Percentiles rank a stretch among this genome's conserved stretches.
These are phyloP conservation scores for Benitochromis conjunctus DNA, from an alignment of 2,113 vertebrate species.

Conservation along the genomic window DNA sequence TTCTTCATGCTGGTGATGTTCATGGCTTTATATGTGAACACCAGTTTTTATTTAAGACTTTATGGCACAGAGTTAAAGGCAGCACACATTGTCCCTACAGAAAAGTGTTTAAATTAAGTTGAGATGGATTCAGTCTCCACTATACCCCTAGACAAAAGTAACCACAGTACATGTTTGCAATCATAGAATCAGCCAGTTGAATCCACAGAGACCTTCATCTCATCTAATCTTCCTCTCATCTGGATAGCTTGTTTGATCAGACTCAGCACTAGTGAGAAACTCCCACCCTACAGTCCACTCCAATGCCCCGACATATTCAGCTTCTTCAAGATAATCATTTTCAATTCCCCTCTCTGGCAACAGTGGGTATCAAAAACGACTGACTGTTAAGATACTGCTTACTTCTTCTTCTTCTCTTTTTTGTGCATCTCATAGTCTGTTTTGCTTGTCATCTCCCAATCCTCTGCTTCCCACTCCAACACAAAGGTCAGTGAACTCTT, in stretches of 20 bases:
- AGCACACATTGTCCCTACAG: not conserved
- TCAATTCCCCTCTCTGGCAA: not conserved
- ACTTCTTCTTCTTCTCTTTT: not conserved
- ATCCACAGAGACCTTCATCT: not conserved
- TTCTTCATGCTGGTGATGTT: not conserved
- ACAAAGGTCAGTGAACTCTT: conserved; percentile 27
- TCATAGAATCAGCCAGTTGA: not conserved
- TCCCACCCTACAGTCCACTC: not conserved
- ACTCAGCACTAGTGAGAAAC: conserved; percentile 9
- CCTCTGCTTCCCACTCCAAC: not conserved
- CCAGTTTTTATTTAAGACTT: not conserved
- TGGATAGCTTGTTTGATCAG: conserved; percentile 9
- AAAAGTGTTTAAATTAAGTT: not conserved
- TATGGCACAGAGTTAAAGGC: not conserved
- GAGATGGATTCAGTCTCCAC: not conserved
- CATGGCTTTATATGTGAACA: not conserved
- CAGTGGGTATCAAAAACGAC: not conserved
- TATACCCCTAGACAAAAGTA: not conserved
- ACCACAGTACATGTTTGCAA: not conserved
- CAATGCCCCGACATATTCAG: not conserved
- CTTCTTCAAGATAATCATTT: not conserved
- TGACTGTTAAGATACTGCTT: not conserved
- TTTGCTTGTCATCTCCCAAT: conserved; percentile 1
- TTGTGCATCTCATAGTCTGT: conserved; percentile 9
- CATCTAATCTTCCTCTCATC: conserved; percentile 4